Evolutionary conservation across 2,888 invertebrate genomes (phyloP), one percentile per base, ranked within the genome.

Genomic region (Hybos culiciformis): DNA sequence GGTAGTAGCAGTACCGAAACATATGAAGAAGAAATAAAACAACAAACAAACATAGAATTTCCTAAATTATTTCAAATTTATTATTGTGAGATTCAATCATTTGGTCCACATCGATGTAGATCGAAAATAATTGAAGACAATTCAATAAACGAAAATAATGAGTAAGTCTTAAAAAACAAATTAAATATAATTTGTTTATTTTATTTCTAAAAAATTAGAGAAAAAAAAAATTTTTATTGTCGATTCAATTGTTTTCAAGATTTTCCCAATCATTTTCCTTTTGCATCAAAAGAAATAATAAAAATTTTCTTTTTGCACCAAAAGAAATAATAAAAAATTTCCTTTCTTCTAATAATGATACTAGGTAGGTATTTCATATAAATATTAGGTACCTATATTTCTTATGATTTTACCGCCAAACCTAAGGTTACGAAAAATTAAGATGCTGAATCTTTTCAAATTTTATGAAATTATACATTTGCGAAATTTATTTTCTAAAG

Each of bases 1-100:
- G 23, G 29, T 39, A 38, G 23, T 48, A 17, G 9, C 14, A 24
- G 37, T 65, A 14, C 63, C 61, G 20, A 23, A 24, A 12, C 23
- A 20, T 20, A 18, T 19, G 43, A 37, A 29, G n/a, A 12, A 15
- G n/a, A 41, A 11, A 5, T 21, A 34, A 42, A 32, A 56, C 62
- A 49, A 50, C 56, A 47, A 12, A 50, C 45, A 46, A 55, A 53
- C 47, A 51, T 56, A 46, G 66, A 71, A 37, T 70, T 70, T 50
- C 60, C 74, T 33, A 66, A 73, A 50, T 74, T 74, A 14, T 83
- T 80, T 64, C 77, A 77, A 61, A 72, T 84, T 34, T 75, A 78
- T 56, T 84, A 82, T 62, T 85, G 85, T 62, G 85, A 85, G 59
- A 63, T 83, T 48, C 84, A 85, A 61, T 76, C 80, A 14, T 83